Base-by-base conservation (phyloP, 2,113 vertebrate species). In the Zingel zingel region DNA sequence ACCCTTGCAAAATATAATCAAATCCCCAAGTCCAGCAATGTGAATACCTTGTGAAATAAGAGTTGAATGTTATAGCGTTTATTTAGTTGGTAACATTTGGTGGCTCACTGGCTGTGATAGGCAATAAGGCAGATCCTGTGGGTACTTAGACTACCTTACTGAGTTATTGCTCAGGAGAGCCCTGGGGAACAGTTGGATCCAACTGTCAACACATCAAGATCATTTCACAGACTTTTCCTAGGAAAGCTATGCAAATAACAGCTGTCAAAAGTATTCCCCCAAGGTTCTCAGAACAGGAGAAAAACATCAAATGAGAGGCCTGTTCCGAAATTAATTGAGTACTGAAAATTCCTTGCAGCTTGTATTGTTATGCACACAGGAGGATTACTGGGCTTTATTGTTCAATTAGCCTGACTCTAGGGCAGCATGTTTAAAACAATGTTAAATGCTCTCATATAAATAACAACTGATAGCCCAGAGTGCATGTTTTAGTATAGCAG, bases 161-260 rank as follows among this genome's bases (percentile, higher is more conserved):
- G 21, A 84, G 51, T 74, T 74, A 86, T 58, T 85, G 64, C 87
- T 76, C n/a, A 36, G 56, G 18, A 79, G 65, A 86, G 57, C 72
- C 76, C 73, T 27, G 12, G 56, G 81, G 83, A 81, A 80, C 18
- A 58, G 72, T 27, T 45, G 53, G 27, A 77, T 72, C 36, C 66
- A 59, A 65, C 74, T 88, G 86, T 84, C 86, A 91, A 84, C 84
- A 74, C 75, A 87, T 87, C 77, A 84, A 70, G 56, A 84, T 82
- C 43, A 77, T 84, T 87, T 81, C 64, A 54, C 54, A 76, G 56
- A 83, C 71, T 30, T 80, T 76, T 86, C 65, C 48, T 12, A 33
- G 48, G 48, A 82, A 82, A 86, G 76, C 64, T 75, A 82, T 83
- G 79, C 79, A 89, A 87, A 85, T 84, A 93, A 83, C 86, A 88